Conservation (phyloP, 2,888 invertebrate genomes). For the Pseudoips prasinana region DNA sequence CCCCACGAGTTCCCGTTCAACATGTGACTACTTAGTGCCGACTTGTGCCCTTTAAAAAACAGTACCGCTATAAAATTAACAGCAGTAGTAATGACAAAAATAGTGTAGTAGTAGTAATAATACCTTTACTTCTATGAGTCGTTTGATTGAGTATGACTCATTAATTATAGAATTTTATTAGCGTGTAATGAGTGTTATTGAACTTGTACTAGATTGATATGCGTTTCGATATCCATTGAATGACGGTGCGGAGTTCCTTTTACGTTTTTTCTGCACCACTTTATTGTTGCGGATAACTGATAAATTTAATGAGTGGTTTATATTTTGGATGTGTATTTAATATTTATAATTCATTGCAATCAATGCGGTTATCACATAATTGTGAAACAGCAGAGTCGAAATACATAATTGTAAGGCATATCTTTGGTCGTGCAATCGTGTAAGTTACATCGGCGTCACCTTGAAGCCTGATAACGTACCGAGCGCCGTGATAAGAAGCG, state of each 20-base stretch:
- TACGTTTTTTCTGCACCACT: neutral
- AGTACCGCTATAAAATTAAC: no score
- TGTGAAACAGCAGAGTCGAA: constrained; percentile 29
- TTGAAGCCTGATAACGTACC: constrained; percentile 70
- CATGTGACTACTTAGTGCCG: constrained; percentile 40
- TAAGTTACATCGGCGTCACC: constrained; percentile 70
- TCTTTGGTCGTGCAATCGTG: constrained; percentile 58
- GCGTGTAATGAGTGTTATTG: constrained; percentile 25
- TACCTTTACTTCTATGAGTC: constrained; percentile 2
- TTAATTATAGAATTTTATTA: constrained; percentile 1
- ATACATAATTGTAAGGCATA: constrained; percentile 48
- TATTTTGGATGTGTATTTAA: neutral
- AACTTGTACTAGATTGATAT: constrained; percentile 26
- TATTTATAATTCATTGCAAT: constrained; percentile 3
- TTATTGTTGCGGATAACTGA: neutral
- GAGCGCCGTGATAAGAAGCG: constrained; percentile 30
- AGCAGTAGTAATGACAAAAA: no score
- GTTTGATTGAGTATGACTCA: neutral
- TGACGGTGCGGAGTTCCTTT: constrained; percentile 10
- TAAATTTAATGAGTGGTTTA: neutral
- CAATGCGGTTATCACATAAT: constrained; percentile 17
- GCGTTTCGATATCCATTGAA: constrained; percentile 17
- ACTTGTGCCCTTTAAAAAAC: constrained; percentile 10
- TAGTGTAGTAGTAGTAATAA: no score
- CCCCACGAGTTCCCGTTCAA: constrained; percentile 50